Evolutionary conservation across 2,888 invertebrate species (phyloP).

Genomic region (Hemithea aestivaria): DNA sequence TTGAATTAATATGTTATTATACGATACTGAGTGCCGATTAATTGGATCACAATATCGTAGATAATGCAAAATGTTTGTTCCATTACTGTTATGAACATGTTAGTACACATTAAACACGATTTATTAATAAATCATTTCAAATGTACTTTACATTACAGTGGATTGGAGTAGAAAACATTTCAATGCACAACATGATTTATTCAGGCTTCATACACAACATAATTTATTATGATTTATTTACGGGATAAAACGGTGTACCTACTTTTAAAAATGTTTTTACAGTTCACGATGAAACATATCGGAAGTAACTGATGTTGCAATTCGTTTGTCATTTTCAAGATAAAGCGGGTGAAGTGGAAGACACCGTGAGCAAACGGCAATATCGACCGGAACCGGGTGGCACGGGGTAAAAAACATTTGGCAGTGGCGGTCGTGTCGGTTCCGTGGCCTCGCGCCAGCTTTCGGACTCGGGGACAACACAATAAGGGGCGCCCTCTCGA

Average conservation of each 20-base stretch:
- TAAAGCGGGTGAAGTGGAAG: constrained; percentile 25
- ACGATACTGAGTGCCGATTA: constrained; percentile 16
- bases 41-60: constrained; percentile 24
- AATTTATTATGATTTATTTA: too few relatives aligned
- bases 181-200: too few relatives aligned
- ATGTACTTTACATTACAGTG: too few relatives aligned
- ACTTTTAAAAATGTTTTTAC: too few relatives aligned
- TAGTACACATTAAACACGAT: too few relatives aligned
- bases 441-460: constrained; percentile 62
- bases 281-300: constrained; percentile 3
- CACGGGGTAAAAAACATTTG: constrained; percentile 57
- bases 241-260: too few relatives aligned
- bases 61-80: constrained; percentile 8
- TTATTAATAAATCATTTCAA: too few relatives aligned
- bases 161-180: too few relatives aligned
- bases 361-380: constrained; percentile 58
- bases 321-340: constrained; percentile 21
- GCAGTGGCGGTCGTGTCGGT: constrained; percentile 42
- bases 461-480: constrained; percentile 55
- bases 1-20: constrained; percentile 26
- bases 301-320: constrained; percentile 9
- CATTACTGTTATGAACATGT: too few relatives aligned
- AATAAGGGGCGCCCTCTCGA: constrained; percentile 62
- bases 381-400: constrained; percentile 50
- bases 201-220: too few relatives aligned